Base-by-base conservation (phyloP, 2,113 vertebrate species). In the Actenoides lindsayi region DNA sequence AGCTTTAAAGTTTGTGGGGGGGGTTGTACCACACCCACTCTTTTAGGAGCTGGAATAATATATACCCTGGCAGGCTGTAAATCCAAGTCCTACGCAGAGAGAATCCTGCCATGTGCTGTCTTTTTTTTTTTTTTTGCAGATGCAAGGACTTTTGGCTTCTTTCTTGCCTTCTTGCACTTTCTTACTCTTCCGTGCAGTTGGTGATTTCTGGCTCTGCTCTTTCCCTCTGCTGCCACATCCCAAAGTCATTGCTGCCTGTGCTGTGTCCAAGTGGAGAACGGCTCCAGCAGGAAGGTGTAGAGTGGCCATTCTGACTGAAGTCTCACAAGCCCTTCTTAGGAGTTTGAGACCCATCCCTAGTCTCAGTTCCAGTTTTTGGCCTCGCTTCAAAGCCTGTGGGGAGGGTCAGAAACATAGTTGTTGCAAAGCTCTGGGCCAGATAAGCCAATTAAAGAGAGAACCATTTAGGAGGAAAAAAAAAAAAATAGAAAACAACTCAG, bases 361-460 rank as follows among this genome's bases (percentile, higher is more conserved):
- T 31, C 62, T 65, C 33, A 35, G 2, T 93, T 92, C 46, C 51
- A 69, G 23, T 70, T 70, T 90, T 78, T 96, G 84, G 76, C 60
- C 16, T 74, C 37, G 16, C 71, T 96, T 67, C 92, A 85, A 75
- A 87, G 35, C n/a, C 44, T 14, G 4, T 15, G 59, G 44, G 51
- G 75, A 83, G 39, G 23, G 27, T 25, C 44, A 90, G 81, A 87
- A 77, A 78, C 83, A 50, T 39, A 76, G 62, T 57, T 93, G 35
- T 69, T 84, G 41, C 59, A 83, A 89, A 95, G 63, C 48, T 71
- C 63, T 93, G 27, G 60, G n/a, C 71, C 60, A 83, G 71, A 89
- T 89, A 92, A 96, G 41, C 44, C 84, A 94, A 95, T 79, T 31
- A 71, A 93, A 97, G 57, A 73, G 77, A 96, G 91, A 96, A 89